A percentile compares a stretch with the other conserved stretches of the same genome.
These are phyloP conservation scores for Agonum fuliginosum DNA, from an alignment of 2,888 invertebrate species.

Conservation along the genomic window DNA sequence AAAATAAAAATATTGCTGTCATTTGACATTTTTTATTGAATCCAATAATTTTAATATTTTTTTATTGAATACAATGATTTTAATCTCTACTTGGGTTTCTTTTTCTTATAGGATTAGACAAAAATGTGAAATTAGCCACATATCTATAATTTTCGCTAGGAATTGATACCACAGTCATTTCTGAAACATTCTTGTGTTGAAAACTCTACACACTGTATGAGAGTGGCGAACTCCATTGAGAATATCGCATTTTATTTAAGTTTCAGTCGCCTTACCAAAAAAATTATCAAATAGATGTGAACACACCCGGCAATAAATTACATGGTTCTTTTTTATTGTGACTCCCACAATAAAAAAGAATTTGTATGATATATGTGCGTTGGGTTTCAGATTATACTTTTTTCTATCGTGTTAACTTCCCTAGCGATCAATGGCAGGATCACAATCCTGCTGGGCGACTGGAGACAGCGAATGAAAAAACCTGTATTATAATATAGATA, in stretches of 20 bases:
- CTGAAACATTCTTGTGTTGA: no score
- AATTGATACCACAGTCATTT: no score
- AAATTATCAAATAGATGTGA: no score
- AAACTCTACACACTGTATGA: no score
- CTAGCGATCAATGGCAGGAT: conserved; percentile 12
- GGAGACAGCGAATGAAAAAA: conserved; percentile 27
- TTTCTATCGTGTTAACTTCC: conserved; percentile 23
- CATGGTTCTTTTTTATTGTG: conserved; percentile 40
- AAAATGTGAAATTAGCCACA: no score
- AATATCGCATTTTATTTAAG: conserved; percentile 34
- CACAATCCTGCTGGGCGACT: conserved; percentile 6
- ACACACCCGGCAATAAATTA: conserved; percentile 29
- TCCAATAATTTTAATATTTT: no score
- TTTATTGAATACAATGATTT: no score
- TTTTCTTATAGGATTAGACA: no score
- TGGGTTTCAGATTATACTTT: conserved; percentile 33
- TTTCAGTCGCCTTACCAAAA: conserved; percentile 17
- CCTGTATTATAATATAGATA: conserved; percentile 29
- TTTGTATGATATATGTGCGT: conserved; percentile 29
- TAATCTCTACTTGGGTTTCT: no score
- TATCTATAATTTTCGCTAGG: no score
- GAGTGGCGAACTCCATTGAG: conserved; percentile 20
- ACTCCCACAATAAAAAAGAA: conserved; percentile 26
- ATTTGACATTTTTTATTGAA: no score
- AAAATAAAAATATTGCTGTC: no score